phyloP scores from a whole-genome alignment of 1,140 invertebrate species.

The Aphelinus atriplicis region DNA sequence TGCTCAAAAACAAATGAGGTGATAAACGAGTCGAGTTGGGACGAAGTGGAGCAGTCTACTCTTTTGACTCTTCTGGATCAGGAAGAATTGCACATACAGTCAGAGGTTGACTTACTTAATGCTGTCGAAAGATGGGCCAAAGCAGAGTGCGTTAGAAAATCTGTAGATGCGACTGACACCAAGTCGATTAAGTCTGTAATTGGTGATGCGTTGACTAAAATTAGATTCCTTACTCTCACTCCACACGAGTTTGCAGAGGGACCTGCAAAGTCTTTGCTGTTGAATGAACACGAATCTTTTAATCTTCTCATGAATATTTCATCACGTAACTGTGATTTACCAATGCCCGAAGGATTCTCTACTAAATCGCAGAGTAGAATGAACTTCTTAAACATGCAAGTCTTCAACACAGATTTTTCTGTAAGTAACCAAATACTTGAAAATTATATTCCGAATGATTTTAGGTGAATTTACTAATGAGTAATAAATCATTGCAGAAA shows the following conservation, averaged over 20 bases:
- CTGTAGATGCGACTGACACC: constrained; percentile 53
- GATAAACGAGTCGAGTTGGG: constrained; percentile 77
- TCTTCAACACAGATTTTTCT: constrained; percentile 22
- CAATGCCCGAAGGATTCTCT: constrained; percentile 78
- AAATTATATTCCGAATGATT: not conserved
- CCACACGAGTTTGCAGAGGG: constrained; percentile 84
- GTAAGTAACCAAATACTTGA: constrained; percentile 12
- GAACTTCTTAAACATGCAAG: constrained; percentile 31
- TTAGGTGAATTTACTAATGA: too few species aligned
- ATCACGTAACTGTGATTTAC: constrained; percentile 70
- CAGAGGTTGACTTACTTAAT: constrained; percentile 80
- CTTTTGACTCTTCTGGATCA: constrained; percentile 79
- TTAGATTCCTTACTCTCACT: constrained; percentile 79
- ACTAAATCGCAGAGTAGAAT: constrained; percentile 57
- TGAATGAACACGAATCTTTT: constrained; percentile 79
- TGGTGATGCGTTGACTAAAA: constrained; percentile 72
- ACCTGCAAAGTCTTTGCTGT: constrained; percentile 75
- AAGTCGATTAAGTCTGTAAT: constrained; percentile 62
- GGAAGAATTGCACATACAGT: constrained; percentile 75
- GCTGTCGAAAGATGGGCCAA: constrained; percentile 77
- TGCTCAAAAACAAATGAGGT: constrained; percentile 79
- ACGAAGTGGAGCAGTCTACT: constrained; percentile 78
- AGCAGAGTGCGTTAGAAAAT: constrained; percentile 57
- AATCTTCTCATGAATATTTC: constrained; percentile 84
- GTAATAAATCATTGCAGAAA: constrained; percentile 17